Conservation (phyloP, 2,113 vertebrate genomes). For the Myiagra hebetior region DNA sequence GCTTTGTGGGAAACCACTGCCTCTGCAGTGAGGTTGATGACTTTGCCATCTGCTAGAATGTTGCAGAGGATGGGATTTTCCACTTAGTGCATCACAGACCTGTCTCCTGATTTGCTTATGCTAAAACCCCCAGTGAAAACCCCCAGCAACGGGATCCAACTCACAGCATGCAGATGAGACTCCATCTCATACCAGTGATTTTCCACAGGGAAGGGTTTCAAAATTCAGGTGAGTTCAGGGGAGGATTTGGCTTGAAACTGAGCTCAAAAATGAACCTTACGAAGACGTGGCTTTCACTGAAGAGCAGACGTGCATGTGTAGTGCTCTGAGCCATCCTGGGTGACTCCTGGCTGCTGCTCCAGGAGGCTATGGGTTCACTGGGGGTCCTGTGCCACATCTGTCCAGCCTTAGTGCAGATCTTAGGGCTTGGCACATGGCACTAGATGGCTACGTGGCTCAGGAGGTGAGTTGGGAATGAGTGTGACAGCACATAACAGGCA, state of each 20-base stretch:
- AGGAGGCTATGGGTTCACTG: neutral
- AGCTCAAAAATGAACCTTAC: neutral
- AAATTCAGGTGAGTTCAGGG: neutral
- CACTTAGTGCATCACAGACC: neutral
- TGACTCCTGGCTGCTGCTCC: neutral
- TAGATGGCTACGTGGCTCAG: neutral
- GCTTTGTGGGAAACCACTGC: neutral
- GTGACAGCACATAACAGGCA: neutral
- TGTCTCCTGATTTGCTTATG: neutral
- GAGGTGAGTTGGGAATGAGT: neutral
- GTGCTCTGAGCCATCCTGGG: neutral
- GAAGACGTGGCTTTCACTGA: neutral
- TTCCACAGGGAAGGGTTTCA: neutral
- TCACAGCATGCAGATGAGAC: neutral
- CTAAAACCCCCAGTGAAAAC: neutral
- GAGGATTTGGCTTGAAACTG: neutral
- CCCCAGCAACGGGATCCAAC: neutral
- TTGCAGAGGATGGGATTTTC: neutral
- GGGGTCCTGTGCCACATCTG: neutral
- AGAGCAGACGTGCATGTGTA: neutral
- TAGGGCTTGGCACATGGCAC: neutral
- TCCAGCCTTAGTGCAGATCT: neutral
- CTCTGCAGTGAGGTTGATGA: neutral
- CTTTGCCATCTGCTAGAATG: neutral
- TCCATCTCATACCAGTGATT: neutral